Percentiles rank a stretch among this genome's conserved stretches.
These are phyloP conservation scores for Acrocephalus arundinaceus DNA, from an alignment of 2,113 vertebrate genomes.

Conservation along the genomic window DNA sequence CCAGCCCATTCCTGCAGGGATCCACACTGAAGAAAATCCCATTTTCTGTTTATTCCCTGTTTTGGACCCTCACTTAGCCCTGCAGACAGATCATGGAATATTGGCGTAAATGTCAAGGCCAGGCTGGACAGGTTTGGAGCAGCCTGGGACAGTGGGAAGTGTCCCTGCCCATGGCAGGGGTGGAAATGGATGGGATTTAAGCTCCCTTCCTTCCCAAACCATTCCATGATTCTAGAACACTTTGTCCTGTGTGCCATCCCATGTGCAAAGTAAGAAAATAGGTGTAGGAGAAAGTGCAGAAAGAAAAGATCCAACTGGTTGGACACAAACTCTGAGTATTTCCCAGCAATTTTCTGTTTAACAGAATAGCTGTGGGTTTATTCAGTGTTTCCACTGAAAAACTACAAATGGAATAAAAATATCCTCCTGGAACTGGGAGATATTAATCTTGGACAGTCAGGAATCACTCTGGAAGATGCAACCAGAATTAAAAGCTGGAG, in stretches of 20 bases:
- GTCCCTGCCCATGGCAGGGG: neutral
- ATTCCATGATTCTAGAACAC: neutral
- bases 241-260: neutral
- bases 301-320: neutral
- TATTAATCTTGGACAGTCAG: neutral
- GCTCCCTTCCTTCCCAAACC: neutral
- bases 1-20: neutral
- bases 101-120: neutral
- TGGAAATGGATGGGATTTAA: neutral
- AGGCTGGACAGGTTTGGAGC: neutral
- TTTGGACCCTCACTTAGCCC: neutral
- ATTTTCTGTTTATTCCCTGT: neutral
- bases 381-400: neutral
- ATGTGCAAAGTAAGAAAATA: fast-evolving
- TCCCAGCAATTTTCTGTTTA: neutral
- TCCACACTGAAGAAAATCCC: neutral
- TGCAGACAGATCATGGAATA: neutral
- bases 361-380: neutral
- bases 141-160: neutral
- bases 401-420: neutral
- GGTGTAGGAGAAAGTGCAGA: neutral
- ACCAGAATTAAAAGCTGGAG: neutral
- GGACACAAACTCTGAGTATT: neutral
- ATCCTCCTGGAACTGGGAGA: neutral
- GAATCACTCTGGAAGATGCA: neutral